Conservation (phyloP, 1,140 invertebrate genomes). For the Wiebesia pumilae region DNA sequence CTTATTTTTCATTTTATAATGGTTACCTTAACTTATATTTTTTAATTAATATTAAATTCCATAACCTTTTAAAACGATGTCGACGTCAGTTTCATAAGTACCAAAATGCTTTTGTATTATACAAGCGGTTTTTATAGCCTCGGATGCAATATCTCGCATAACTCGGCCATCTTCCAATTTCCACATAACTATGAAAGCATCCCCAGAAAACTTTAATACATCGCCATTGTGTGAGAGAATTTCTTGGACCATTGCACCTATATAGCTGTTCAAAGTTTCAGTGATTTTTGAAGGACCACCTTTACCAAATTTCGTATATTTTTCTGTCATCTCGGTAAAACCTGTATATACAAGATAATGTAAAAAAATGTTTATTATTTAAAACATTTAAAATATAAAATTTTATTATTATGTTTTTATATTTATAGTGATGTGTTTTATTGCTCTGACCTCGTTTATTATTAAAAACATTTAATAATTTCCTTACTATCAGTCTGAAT, state of each 20-base stretch:
- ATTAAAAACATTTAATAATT: too few species aligned
- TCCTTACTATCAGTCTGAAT: too few species aligned
- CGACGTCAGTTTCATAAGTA: conserved; percentile 76
- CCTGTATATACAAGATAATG: conserved; percentile 66
- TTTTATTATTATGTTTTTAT: too few species aligned
- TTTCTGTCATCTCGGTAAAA: conserved; percentile 80
- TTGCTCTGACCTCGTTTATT: too few species aligned
- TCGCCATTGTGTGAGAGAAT: conserved; percentile 79
- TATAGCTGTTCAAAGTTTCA: conserved; percentile 79
- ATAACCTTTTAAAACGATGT: conserved; percentile 76
- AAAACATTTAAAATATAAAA: too few species aligned
- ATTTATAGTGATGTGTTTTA: too few species aligned
- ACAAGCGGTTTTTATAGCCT: conserved; percentile 79
- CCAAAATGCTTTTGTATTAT: conserved; percentile 80
- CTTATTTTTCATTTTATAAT: neutral
- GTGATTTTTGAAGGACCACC: conserved; percentile 80
- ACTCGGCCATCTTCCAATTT: conserved; percentile 73
- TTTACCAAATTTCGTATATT: conserved; percentile 77
- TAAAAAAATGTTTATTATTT: neutral
- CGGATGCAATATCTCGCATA: conserved; percentile 77
- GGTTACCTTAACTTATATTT: neutral
- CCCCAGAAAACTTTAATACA: conserved; percentile 81
- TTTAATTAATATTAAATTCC: neutral
- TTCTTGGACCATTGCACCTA: conserved; percentile 81
- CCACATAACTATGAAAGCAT: conserved; percentile 81